Evolutionary conservation across 2,113 vertebrate species (phyloP).

Genomic region (Daphoenositta chrysoptera): DNA sequence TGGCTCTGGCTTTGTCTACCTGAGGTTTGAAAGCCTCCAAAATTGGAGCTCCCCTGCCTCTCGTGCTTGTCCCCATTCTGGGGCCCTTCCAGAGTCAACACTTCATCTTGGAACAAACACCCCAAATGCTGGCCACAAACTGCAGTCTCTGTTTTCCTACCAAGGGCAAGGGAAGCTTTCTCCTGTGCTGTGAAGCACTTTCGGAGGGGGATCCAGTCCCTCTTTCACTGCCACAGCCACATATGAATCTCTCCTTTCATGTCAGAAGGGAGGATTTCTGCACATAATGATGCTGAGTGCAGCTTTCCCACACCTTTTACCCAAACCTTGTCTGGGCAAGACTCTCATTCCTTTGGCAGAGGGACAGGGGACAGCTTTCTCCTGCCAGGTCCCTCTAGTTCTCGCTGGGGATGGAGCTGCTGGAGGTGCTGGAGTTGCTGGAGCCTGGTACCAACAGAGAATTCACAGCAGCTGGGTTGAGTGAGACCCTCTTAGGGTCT

Average conservation of each 20-base stretch:
- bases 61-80: background rate
- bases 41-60: background rate
- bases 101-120: background rate
- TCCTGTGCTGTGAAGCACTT: background rate
- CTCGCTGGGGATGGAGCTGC: background rate
- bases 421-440: background rate
- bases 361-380: background rate
- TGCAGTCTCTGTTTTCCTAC: background rate
- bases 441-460: background rate
- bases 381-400: background rate
- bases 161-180: background rate
- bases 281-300: background rate
- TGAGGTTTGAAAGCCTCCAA: background rate
- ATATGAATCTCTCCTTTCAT: background rate
- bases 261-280: background rate
- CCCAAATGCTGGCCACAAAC: background rate
- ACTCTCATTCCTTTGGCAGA: background rate
- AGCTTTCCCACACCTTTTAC: background rate
- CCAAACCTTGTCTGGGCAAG: background rate
- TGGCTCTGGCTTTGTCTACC: background rate
- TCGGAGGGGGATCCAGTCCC: background rate
- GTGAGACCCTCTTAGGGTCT: background rate
- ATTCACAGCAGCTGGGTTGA: rapidly evolving
- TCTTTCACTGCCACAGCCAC: background rate
- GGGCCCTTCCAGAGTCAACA: background rate